Evolutionary conservation across 2,888 invertebrate genomes (phyloP).

Genomic region (Nineta flava): DNA sequence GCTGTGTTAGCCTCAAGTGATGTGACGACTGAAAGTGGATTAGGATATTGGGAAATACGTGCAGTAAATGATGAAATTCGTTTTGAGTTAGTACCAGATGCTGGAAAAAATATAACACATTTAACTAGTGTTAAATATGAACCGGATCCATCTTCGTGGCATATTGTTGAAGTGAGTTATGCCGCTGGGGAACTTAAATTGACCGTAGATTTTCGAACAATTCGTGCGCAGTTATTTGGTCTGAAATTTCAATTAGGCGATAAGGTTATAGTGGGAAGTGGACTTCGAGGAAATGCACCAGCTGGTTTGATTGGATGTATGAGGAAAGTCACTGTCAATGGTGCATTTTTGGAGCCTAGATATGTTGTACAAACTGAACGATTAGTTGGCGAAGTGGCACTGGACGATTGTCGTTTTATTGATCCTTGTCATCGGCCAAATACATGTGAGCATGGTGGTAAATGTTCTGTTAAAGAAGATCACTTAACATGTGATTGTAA

Average conservation of each 20-base stretch:
- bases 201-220: constrained; percentile 59
- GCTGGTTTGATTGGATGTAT: constrained; percentile 82
- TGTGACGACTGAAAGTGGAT: constrained; percentile 51
- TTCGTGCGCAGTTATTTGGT: constrained; percentile 29
- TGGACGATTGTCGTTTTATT: constrained; percentile 80
- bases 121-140: constrained; percentile 70
- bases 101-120: constrained; percentile 59
- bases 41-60: constrained; percentile 80
- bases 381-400: constrained; percentile 74
- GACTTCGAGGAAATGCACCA: constrained; percentile 47
- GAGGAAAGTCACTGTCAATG: constrained; percentile 75
- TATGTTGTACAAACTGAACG: constrained; percentile 62
- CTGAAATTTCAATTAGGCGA: constrained; percentile 27
- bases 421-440: constrained; percentile 80
- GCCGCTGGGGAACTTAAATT: constrained; percentile 56
- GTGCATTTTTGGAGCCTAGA: constrained; percentile 57
- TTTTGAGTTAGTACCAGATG: constrained; percentile 62
- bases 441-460: constrained; percentile 83
- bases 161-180: constrained; percentile 64
- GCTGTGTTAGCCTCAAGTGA: constrained; percentile 77
- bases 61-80: constrained; percentile 73
- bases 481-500: constrained; percentile 79
- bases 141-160: constrained; percentile 60
- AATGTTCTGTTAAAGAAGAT: constrained; percentile 79
- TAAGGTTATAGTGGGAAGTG: constrained; percentile 56